Conservation (phyloP, 2,888 invertebrate genomes). For the Euzetes globulus region DNA sequence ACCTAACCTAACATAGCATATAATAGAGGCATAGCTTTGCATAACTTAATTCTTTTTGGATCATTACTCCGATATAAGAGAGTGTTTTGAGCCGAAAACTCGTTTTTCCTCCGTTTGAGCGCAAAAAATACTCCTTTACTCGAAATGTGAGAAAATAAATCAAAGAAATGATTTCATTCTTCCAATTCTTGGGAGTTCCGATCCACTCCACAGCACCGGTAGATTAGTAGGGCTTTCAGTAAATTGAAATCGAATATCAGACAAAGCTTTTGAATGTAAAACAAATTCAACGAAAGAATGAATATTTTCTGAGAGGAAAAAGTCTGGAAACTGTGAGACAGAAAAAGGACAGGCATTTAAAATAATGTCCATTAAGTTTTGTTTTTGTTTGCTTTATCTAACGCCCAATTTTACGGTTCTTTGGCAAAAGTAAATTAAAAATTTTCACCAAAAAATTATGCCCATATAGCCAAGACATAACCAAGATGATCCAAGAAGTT, state of each 20-base stretch:
- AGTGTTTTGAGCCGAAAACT: background rate
- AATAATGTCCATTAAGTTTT: too few species aligned
- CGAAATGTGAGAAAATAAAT: constrained; percentile 22
- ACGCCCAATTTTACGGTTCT: too few species aligned
- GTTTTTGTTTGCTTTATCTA: too few species aligned
- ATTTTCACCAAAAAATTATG: too few species aligned
- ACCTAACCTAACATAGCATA: background rate
- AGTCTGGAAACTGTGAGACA: too few species aligned
- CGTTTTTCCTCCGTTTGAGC: background rate
- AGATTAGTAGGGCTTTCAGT: background rate
- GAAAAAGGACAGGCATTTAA: too few species aligned
- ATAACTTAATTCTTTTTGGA: constrained; percentile 16
- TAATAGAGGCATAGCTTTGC: constrained; percentile 17
- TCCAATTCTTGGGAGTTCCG: background rate
- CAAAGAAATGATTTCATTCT: background rate
- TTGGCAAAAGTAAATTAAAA: too few species aligned
- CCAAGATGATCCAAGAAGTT: too few species aligned
- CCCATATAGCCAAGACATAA: too few species aligned
- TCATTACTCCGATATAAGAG: constrained; percentile 8
- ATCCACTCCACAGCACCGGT: constrained; percentile 8
- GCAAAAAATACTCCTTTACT: background rate
- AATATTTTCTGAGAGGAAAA: background rate
- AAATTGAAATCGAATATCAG: constrained; percentile 5
- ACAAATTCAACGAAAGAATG: background rate
- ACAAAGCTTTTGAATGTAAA: background rate